Percentiles rank a stretch among this genome's conserved stretches.
phyloP scores from a whole-genome alignment of 2,888 invertebrate species.

The Plagodis dolabraria region DNA sequence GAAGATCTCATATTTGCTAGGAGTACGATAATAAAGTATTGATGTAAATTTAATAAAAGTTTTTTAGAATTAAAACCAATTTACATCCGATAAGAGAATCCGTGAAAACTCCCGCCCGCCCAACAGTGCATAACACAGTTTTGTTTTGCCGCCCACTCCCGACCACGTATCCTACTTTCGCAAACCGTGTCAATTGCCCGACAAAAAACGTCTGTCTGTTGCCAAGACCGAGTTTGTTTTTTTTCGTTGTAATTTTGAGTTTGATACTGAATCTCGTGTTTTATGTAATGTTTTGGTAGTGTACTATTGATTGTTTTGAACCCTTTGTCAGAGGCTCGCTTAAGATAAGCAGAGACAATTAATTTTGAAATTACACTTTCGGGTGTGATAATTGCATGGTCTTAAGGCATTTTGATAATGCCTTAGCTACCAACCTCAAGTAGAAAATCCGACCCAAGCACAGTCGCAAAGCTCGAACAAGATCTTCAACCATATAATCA shows the following conservation, averaged over 20 bases:
- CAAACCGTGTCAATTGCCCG: constrained; percentile 75
- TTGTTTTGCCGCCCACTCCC: constrained; percentile 57
- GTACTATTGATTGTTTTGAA: not conserved
- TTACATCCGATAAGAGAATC: not conserved
- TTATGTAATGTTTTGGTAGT: constrained; percentile 24
- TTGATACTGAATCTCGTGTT: constrained; percentile 5
- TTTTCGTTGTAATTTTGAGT: constrained; percentile 39
- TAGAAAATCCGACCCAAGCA: no score
- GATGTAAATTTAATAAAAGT: no score
- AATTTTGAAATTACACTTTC: no score
- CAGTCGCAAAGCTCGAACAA: no score
- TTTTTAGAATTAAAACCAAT: not conserved
- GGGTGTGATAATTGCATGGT: no score
- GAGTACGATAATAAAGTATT: no score
- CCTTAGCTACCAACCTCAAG: no score
- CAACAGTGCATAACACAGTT: constrained; percentile 4
- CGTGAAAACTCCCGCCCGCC: constrained; percentile 4
- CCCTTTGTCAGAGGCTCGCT: no score
- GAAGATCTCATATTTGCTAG: no score
- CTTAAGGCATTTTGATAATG: no score
- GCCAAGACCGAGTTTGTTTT: constrained; percentile 61
- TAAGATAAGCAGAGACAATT: no score
- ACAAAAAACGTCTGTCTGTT: constrained; percentile 62
- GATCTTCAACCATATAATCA: no score
- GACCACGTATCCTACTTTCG: constrained; percentile 68